A percentile compares a stretch with the other conserved stretches of the same genome.
These are phyloP conservation scores for Sylvilagus floridanus DNA, from an alignment of 2,797 vertebrate species.

Conservation along the genomic window DNA sequence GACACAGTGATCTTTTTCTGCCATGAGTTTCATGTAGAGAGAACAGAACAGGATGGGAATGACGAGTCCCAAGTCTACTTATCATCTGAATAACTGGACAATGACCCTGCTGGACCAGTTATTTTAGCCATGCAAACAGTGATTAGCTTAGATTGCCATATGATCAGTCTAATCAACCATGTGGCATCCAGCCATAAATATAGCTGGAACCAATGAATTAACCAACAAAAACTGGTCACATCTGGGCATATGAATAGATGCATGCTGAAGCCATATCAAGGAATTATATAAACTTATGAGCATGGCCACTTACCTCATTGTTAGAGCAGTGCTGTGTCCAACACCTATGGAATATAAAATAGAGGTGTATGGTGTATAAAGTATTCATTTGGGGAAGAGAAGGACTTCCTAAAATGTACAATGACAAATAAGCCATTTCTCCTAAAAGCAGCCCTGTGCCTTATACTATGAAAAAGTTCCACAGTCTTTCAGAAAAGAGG, in stretches of 20 bases:
- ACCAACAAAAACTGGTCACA: background rate
- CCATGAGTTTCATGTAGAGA: background rate
- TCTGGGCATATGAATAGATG: background rate
- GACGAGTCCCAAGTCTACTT: background rate
- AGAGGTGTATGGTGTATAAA: background rate
- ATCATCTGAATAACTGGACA: background rate
- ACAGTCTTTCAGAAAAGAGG: background rate
- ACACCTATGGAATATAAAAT: background rate
- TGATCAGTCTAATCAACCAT: constrained; percentile 19
- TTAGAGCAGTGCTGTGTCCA: background rate
- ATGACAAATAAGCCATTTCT: background rate
- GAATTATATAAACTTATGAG: background rate
- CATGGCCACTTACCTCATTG: background rate
- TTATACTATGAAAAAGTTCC: background rate
- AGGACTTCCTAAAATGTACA: background rate
- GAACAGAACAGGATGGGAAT: background rate
- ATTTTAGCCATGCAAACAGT: background rate
- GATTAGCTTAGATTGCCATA: background rate
- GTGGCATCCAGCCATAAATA: constrained; percentile 3
- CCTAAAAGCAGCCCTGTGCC: background rate
- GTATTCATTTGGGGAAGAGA: background rate
- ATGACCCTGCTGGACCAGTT: background rate
- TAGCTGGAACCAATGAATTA: constrained; percentile 9
- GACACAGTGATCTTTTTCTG: background rate
- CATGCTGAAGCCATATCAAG: background rate